Conservation (phyloP, 2,113 vertebrate species). For the Coryphaenoides rupestris region DNA sequence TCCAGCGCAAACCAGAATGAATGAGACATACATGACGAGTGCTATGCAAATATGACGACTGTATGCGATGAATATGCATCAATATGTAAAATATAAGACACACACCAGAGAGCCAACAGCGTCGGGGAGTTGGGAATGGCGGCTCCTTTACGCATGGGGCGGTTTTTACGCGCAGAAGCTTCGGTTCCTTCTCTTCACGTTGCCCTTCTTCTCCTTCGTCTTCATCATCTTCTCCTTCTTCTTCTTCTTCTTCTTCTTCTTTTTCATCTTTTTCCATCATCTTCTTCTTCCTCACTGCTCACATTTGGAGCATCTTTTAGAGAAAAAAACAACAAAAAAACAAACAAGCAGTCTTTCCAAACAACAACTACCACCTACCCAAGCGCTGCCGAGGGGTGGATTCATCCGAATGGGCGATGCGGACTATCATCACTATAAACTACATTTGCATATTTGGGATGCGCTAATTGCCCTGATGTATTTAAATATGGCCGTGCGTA, state of each 20-base stretch:
- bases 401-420: constrained; percentile 69
- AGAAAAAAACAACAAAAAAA: too few species aligned
- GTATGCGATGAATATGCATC: constrained; percentile 91
- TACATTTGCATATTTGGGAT: constrained; percentile 89
- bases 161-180: constrained; percentile 62
- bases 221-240: constrained; percentile 21
- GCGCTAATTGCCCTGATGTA: constrained; percentile 90
- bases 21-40: constrained; percentile 24
- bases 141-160: constrained; percentile 77
- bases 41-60: constrained; percentile 66
- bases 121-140: constrained; percentile 64
- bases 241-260: constrained; percentile 5
- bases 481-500: constrained; percentile 89
- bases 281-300: constrained; percentile 26
- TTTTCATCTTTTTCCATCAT: too few species aligned
- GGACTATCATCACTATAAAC: constrained; percentile 67
- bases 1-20: not conserved
- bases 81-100: constrained; percentile 87
- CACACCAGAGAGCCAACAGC: constrained; percentile 77
- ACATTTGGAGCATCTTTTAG: constrained; percentile 38
- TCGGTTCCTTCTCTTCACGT: constrained; percentile 52
- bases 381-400: constrained; percentile 51
- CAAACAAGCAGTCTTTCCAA: constrained; percentile 53
- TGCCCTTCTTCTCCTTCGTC: constrained; percentile 44
- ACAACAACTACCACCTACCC: constrained; percentile 55